phyloP scores from a whole-genome alignment of 2,113 vertebrate species.

The Sceloporus undulatus region DNA sequence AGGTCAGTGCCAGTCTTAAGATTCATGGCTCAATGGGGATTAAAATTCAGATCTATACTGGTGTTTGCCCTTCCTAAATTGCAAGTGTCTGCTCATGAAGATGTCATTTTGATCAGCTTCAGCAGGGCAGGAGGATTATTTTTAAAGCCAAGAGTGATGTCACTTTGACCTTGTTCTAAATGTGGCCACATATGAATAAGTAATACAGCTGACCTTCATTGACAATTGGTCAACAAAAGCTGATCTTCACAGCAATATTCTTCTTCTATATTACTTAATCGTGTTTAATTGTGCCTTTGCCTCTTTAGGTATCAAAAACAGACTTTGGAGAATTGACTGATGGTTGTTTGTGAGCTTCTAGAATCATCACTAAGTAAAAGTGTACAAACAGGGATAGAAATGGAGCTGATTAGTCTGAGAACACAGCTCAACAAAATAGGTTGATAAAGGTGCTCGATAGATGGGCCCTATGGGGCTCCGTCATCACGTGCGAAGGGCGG shows the following conservation, averaged over 20 bases:
- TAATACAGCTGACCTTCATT: not conserved
- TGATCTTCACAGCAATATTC: not conserved
- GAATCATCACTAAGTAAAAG: not conserved
- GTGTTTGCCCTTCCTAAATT: not conserved
- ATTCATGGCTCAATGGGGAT: not conserved
- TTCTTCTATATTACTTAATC: not conserved
- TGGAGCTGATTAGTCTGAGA: not conserved
- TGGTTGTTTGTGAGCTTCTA: not conserved
- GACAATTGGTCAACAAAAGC: not conserved
- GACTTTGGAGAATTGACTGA: not conserved
- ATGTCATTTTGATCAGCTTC: not conserved
- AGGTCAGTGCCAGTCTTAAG: not conserved
- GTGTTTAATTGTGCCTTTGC: not conserved
- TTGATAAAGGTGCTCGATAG: too few species aligned
- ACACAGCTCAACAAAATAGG: not conserved
- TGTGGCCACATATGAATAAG: conserved; percentile 3
- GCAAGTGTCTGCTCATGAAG: not conserved
- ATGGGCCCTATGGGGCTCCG: too few species aligned
- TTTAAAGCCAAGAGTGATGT: not conserved
- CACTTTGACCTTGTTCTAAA: conserved; percentile 23
- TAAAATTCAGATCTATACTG: not conserved
- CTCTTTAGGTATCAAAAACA: not conserved
- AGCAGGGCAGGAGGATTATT: not conserved
- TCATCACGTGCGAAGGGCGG: too few species aligned
- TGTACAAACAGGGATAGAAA: not conserved